Evolutionary conservation across 2,797 vertebrate species (phyloP), one percentile per base, ranked within the genome.

Genomic region (Sandelia bainsii): DNA sequence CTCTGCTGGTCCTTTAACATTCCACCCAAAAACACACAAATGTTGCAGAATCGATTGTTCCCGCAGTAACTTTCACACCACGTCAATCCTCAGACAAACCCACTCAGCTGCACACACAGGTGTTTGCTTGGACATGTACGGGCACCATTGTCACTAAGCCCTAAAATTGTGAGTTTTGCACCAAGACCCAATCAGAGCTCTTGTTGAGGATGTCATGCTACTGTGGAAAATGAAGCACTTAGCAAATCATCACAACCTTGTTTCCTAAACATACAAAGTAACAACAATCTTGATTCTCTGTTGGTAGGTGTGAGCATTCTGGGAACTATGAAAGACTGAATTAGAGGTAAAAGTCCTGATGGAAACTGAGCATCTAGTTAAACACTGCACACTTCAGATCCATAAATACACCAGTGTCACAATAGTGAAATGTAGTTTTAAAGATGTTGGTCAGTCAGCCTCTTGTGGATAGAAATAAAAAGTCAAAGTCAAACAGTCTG

Each of bases 401-500:
- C 4, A 1, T 20, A 25, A 16, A 29, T 19, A 61, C 17, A 20
- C 10, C 19, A 8, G 20, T 27, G 12, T 16, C 16, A 5, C 49
- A 10, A 46, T 5, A 8, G 1, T 8, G 2, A 22, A 54, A 16
- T 17, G 0, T 0, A 5, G 23, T 16, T 12, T 20, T 25, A 8
- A 29, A 29, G 57, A 22, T 1, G 49, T 0, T 13, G 3, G 40
- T 56, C 19, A 16, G 5, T 66, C 20, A 5, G 9, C 25, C 8
- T 63, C 32, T 6, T 16, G 23, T 12, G 19, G 53, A 56, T 60
- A 17, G 51, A 79, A 77, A 74, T 77, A 58, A 4, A 49, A 29
- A 50, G 25, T 17, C 5, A 22, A 29, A 60, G 20, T 14, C 14
- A 42, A 54, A 29, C 19, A 8, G 16, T 17, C 56, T 52, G 5